Evolutionary conservation across 2,113 vertebrate species (phyloP).

Genomic region (Chamaea fasciata): DNA sequence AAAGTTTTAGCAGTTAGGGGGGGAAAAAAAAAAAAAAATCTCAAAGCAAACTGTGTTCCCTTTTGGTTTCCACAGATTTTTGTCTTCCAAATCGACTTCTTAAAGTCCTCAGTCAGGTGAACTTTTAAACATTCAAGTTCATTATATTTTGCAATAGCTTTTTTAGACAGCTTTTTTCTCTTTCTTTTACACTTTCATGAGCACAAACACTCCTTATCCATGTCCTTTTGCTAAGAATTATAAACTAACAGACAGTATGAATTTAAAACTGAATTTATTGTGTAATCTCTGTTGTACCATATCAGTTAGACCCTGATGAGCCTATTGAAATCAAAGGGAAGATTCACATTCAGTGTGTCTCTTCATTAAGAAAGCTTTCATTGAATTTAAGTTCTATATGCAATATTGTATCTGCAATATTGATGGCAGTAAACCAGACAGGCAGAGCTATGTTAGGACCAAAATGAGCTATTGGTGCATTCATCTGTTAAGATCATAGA

Average conservation of each 20-base stretch:
- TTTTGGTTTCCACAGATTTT: fast-evolving
- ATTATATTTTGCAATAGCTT: background rate
- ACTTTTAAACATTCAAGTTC: background rate
- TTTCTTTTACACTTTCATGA: background rate
- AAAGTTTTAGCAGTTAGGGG: fast-evolving
- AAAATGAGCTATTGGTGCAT: conserved; percentile 8
- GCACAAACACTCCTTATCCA: background rate
- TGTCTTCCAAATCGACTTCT: background rate
- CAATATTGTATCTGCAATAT: background rate
- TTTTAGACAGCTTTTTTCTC: background rate
- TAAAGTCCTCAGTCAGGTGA: background rate
- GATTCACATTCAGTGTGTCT: background rate
- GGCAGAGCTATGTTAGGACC: background rate
- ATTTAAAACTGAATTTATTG: background rate
- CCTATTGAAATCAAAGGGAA: background rate
- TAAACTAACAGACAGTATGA: background rate
- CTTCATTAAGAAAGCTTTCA: background rate
- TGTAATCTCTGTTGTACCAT: background rate
- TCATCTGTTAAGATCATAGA: conserved; percentile 29
- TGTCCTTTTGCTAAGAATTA: background rate
- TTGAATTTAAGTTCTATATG: background rate
- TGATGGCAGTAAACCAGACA: background rate
- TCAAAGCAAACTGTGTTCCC: background rate
- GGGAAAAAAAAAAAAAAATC: background rate
- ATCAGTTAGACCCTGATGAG: background rate